A percentile compares a stretch with the other conserved stretches of the same genome.
Conservation (phyloP, 2,888 invertebrate genomes). For the Bombylius discolor region DNA sequence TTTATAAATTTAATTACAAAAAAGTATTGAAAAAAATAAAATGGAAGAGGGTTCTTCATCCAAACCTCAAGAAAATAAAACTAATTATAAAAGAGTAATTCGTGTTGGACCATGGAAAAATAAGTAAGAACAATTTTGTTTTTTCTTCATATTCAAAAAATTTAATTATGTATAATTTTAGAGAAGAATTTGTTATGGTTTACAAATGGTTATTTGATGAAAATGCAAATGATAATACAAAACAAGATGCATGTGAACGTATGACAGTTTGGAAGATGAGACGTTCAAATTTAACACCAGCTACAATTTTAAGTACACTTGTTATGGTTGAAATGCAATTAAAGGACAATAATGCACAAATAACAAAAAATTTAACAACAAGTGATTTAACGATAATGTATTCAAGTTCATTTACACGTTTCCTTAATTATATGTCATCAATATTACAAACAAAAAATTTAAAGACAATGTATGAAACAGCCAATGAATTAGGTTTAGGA, state of each 20-base stretch:
- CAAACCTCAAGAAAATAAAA: too few relatives aligned
- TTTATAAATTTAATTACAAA: too few relatives aligned
- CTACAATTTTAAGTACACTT: slow-evolving; percentile 29
- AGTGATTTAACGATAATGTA: slow-evolving; percentile 24
- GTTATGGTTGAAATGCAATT: slow-evolving; percentile 27
- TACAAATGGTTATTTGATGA: slow-evolving; percentile 26
- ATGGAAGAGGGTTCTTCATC: too few relatives aligned
- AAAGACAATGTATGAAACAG: slow-evolving; percentile 33
- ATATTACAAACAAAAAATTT: slow-evolving; percentile 27
- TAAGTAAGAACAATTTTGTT: slow-evolving; percentile 21
- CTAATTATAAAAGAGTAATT: background rate
- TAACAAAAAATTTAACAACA: background rate
- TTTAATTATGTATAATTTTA: background rate
- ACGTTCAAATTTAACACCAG: slow-evolving; percentile 28
- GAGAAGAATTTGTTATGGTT: slow-evolving; percentile 28
- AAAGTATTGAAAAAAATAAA: too few relatives aligned
- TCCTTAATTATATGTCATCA: slow-evolving; percentile 36
- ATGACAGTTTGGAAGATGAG: slow-evolving; percentile 32
- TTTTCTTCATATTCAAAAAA: background rate
- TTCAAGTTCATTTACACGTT: slow-evolving; percentile 31
- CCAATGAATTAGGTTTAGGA: slow-evolving; percentile 28
- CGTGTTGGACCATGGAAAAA: slow-evolving; percentile 31
- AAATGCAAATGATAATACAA: slow-evolving; percentile 13
- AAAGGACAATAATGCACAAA: slow-evolving; percentile 18
- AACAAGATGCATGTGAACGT: slow-evolving; percentile 20